These are phyloP conservation scores for Acomys russatus DNA, from an alignment of 2,797 vertebrate species.

Conservation along the genomic window DNA sequence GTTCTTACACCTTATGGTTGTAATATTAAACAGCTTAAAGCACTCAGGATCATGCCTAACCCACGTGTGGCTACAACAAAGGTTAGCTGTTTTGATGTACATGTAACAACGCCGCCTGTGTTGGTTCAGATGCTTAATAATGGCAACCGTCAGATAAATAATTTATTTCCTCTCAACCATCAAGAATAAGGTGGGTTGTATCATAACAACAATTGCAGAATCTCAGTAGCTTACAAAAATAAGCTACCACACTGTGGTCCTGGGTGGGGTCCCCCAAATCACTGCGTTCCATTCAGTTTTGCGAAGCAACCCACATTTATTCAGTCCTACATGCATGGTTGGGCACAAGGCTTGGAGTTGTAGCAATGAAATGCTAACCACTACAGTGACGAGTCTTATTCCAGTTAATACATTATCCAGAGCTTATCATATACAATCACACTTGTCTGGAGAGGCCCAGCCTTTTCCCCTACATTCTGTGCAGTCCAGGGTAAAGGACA, in stretches of 20 bases:
- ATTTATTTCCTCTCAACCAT: not conserved
- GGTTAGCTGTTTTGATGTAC: not conserved
- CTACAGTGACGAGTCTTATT: not conserved
- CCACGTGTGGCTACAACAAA: not conserved
- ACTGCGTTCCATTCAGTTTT: not conserved
- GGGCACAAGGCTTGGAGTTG: not conserved
- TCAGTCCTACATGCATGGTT: rapidly evolving
- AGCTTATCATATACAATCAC: not conserved
- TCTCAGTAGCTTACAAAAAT: not conserved
- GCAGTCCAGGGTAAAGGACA: not conserved
- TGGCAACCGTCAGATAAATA: not conserved
- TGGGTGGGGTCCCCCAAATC: not conserved
- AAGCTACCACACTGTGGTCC: not conserved
- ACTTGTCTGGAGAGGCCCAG: not conserved
- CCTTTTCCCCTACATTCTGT: not conserved
- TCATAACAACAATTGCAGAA: not conserved
- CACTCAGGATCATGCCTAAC: not conserved
- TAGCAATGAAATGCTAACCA: not conserved
- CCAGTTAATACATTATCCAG: not conserved
- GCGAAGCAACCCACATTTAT: not conserved
- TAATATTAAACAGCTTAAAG: slow-evolving; percentile 24
- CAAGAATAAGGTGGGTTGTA: not conserved
- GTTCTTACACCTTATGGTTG: not conserved
- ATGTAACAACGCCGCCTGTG: not conserved
- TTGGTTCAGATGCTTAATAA: not conserved